Base-by-base conservation (phyloP, 2,888 invertebrate species). In the Periphyllus acericola region DNA sequence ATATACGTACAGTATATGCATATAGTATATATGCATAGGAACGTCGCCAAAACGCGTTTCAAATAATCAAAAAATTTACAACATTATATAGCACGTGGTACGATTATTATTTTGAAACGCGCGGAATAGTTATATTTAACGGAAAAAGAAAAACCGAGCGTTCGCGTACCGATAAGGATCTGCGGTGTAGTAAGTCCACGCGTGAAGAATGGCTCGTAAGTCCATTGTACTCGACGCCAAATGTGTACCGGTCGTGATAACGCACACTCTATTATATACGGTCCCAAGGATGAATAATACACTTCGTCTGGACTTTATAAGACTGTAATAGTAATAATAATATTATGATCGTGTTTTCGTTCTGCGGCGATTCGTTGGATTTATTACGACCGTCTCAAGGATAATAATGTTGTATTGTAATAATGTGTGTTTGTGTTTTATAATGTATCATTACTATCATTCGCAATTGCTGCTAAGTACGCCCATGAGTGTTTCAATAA, bases 341-440 rank as follows among this genome's bases (percentile, higher is more conserved):
- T 46, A 46, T 1, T 14, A 71, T 21, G n/a, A 72, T 55, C 11
- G 14, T 81, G n/a, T 81, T 36, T 74, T 52, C 25, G 29, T 74
- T 8, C 46, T 14, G 11, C 21, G 29, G 68, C 60, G 52, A 52
- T 83, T 72, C 32, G n/a, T 83, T 25, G 72, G 72, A 19, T 32
- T 34, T 25, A 83, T 72, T 52, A 74, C 55, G 52, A 83, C 52
- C 34, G 36, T 52, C 34, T 17, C 83, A 55, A 55, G 52, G 72
- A 83, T 34, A 83, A 52, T 34, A 21, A 9, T 68, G 21, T 29
- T 29, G n/a, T 80, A 19, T 66, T 29, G n/a, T 34, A 34, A 71
- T 46, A 14, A 14, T 46, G n/a, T n/a, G 40, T 29, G 4, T 25
- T 36, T 46, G 14, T 46, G 46, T 46, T 14, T 46, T 46, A 46